These are phyloP conservation scores for Erythrocercus mccallii DNA, from an alignment of 2,113 vertebrate genomes.

Conservation along the genomic window DNA sequence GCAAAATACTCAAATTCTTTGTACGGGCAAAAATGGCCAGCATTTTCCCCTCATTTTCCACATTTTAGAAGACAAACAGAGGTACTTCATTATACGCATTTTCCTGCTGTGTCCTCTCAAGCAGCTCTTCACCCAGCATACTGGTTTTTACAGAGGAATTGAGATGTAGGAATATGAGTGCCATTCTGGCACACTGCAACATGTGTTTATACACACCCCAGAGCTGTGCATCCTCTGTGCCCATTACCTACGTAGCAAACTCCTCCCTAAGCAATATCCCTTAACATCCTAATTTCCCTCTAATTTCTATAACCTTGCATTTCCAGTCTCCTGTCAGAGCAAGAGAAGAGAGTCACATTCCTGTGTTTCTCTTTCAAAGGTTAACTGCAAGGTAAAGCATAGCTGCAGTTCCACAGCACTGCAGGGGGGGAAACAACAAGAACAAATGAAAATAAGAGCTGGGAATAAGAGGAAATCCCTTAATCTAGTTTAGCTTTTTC, in stretches of 20 bases:
- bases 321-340: not conserved
- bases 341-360: not conserved
- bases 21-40: not conserved
- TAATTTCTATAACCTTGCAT: not conserved
- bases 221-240: not conserved
- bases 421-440: not conserved
- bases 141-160: not conserved
- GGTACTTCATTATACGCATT: not conserved
- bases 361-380: not conserved
- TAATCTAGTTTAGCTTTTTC: conserved; percentile 48
- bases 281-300: not conserved
- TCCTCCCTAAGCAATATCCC: not conserved
- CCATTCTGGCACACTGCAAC: not conserved
- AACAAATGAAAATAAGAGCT: conserved; percentile 35
- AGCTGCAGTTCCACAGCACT: not conserved
- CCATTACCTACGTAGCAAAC: not conserved
- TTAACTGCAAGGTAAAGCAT: conserved; percentile 13
- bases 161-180: not conserved
- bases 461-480: conserved; percentile 51
- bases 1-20: not conserved
- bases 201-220: not conserved
- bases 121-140: not conserved
- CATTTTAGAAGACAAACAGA: not conserved
- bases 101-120: not conserved
- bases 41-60: not conserved